phyloP scores from a whole-genome alignment of 2,888 invertebrate species.

The Cataglyphis cursor region DNA sequence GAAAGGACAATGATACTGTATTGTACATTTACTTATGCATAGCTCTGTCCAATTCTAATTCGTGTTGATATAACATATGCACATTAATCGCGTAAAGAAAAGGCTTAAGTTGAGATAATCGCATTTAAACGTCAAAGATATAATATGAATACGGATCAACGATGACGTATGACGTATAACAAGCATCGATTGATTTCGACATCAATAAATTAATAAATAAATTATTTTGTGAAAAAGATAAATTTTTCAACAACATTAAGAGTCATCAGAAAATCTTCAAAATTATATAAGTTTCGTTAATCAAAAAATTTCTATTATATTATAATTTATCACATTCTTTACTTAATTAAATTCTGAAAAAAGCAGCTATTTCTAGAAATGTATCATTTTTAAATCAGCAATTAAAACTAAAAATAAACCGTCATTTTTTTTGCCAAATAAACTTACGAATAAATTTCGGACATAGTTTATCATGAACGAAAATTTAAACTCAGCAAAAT shows the following conservation, averaged over 20 bases:
- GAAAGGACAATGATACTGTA: slow-evolving; percentile 1
- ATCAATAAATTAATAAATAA: neutral
- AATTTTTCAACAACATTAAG: neutral
- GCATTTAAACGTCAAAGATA: neutral
- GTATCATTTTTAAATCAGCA: neutral
- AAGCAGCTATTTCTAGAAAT: neutral
- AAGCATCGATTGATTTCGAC: neutral
- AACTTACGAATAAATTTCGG: neutral
- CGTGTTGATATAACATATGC: neutral
- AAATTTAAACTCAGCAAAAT: neutral
- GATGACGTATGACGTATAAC: neutral
- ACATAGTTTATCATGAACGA: neutral
- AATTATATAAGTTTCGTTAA: neutral
- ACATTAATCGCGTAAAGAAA: slow-evolving; percentile 1
- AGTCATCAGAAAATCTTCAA: neutral
- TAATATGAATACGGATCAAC: neutral
- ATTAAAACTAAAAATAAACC: neutral
- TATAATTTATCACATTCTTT: too few species aligned
- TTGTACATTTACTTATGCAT: slow-evolving; percentile 9
- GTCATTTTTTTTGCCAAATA: neutral
- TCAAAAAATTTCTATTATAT: neutral
- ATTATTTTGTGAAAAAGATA: neutral
- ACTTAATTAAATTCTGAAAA: neutral
- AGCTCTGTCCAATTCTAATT: slow-evolving; percentile 38
- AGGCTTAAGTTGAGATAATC: neutral